Conservation (phyloP, 2,888 invertebrate species). For the Ecliptopera silaceata region DNA sequence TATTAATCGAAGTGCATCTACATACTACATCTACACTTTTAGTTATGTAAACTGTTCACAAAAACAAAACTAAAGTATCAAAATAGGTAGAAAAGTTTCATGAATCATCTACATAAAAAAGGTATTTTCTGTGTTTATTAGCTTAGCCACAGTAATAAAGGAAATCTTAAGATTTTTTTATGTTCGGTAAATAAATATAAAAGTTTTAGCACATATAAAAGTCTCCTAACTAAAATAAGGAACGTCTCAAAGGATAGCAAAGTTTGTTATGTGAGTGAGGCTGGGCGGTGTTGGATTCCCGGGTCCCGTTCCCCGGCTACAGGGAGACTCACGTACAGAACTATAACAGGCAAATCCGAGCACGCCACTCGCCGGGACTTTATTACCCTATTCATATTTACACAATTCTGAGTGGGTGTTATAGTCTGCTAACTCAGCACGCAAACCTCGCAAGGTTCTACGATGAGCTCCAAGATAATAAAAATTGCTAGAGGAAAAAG, state of each 20-base stretch:
- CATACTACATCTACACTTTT: not conserved
- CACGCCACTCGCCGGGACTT: conserved; percentile 67
- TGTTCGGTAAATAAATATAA: conserved; percentile 33
- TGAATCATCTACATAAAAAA: conserved; percentile 9
- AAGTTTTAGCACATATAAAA: conserved; percentile 35
- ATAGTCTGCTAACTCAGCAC: conserved; percentile 29
- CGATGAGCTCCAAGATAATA: conserved; percentile 24
- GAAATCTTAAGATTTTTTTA: conserved; percentile 23
- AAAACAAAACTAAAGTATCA: too few relatives aligned
- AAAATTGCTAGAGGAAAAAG: conserved; percentile 15
- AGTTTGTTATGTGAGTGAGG: conserved; percentile 62
- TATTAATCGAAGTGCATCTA: not conserved
- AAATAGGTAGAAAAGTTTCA: not conserved
- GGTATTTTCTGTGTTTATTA: conserved; percentile 12
- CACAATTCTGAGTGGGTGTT: conserved; percentile 72
- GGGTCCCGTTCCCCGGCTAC: conserved; percentile 36
- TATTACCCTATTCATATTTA: conserved; percentile 79
- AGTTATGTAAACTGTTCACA: too few relatives aligned
- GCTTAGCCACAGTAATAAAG: conserved; percentile 15
- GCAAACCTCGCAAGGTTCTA: conserved; percentile 25
- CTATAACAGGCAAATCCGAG: conserved; percentile 74
- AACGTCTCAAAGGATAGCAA: conserved; percentile 60
- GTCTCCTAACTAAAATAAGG: conserved; percentile 51
- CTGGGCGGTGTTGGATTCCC: conserved; percentile 38
- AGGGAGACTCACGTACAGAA: conserved; percentile 70